Base-by-base conservation (phyloP, 2,797 vertebrate genomes). In the Danio choprae region DNA sequence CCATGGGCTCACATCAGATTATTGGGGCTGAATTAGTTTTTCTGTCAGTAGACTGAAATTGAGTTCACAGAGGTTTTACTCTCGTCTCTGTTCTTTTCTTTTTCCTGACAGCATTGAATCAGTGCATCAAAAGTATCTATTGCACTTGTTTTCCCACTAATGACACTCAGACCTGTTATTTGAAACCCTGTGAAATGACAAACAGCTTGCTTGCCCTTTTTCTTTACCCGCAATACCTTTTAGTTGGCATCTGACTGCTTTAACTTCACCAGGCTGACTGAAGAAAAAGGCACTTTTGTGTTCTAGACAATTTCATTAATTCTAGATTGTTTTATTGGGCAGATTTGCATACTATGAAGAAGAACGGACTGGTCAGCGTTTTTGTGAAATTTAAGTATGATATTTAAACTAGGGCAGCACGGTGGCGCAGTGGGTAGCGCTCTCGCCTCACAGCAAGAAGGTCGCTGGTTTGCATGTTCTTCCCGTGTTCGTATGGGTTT, bases 21-120 rank as follows among this genome's bases (percentile, higher is more conserved):
- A 29, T 29, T 29, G 29, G 1, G 29, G 29, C 29, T 29, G 29
- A 29, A 29, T 29, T 29, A 29, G 50, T 71, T 3, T 73, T 73
- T 46, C 5, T 10, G 6, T 74, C 22, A 44, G 56, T 46, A 16
- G 22, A 51, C 40, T 43, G 38, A n/a, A 6, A 41, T 29, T 11
- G 22, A 60, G 20, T 73, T 73, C 55, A 73, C 41, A 2, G 3
- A 36, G 44, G 15, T 60, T 59, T 74, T 36, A 74, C 55, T 46
- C 56, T 65, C 62, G 5, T 41, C 56, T 68, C 46, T 50, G 22
- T 68, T 68, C 20, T 51, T 16, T 16, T 74, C 2, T 59, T 22
- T 29, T 58, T n/a, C 65, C 65, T 50, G 65, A 50, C 44, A 36
- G 48, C n/a, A 20, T 63, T 63, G 73, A 41, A 51, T 63, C 59